Evolutionary conservation across 2,113 vertebrate species (phyloP).

Genomic region (Panurus biarmicus): DNA sequence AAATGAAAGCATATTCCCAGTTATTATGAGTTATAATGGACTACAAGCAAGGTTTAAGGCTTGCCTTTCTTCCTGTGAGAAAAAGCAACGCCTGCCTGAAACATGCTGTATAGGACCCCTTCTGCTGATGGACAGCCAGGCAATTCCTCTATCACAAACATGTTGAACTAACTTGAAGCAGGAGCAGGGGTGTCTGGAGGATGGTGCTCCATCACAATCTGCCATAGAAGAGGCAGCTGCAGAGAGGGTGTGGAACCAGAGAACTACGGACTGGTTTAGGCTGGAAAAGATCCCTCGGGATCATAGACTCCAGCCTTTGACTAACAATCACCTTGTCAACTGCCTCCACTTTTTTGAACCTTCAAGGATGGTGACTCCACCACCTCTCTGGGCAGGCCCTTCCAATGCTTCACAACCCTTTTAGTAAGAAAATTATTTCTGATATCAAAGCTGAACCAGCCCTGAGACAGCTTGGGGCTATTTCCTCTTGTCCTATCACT

Average conservation of each 20-base stretch:
- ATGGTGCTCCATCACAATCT: neutral
- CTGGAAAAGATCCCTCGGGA: no score
- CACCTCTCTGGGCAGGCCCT: neutral
- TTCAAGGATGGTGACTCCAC: no score
- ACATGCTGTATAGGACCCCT: neutral
- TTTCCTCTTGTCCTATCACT: neutral
- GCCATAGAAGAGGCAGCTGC: neutral
- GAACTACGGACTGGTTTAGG: neutral
- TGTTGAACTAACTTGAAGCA: neutral
- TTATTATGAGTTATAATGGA: constrained; percentile 4
- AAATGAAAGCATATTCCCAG: constrained; percentile 32
- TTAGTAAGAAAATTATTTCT: neutral
- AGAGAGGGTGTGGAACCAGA: neutral
- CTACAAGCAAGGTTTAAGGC: neutral
- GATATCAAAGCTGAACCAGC: neutral
- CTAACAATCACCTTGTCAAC: rapidly evolving
- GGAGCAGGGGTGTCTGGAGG: neutral
- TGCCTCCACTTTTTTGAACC: neutral
- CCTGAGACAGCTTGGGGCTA: neutral
- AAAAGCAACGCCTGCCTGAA: neutral
- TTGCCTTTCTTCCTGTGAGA: neutral
- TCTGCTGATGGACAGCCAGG: neutral
- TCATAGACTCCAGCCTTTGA: neutral
- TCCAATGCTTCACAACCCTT: neutral
- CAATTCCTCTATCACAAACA: neutral